A percentile compares a stretch with the other conserved stretches of the same genome.
Evolutionary conservation across 2,113 vertebrate genomes (phyloP).

Genomic region (Centrocercus urophasianus): DNA sequence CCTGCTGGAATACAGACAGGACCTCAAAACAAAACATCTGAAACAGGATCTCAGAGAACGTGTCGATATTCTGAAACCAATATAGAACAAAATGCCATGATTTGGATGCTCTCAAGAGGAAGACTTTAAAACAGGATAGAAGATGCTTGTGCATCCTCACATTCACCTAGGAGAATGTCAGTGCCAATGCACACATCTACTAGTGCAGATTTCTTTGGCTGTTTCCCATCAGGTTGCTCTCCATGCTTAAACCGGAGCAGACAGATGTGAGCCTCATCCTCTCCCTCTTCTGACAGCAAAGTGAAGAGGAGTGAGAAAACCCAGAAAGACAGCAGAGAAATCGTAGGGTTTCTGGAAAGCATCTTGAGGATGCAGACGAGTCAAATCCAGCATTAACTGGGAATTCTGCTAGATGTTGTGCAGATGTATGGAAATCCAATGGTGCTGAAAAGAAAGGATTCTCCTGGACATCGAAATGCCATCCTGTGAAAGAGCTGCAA

Average conservation of each 20-base stretch:
- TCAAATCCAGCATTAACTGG: not conserved
- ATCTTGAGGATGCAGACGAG: not conserved
- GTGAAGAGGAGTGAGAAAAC: not conserved
- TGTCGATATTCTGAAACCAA: not conserved
- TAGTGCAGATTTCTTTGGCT: not conserved
- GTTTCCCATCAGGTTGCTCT: not conserved
- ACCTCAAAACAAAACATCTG: not conserved
- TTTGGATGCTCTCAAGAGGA: not conserved
- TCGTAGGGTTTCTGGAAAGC: not conserved
- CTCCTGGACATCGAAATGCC: not conserved
- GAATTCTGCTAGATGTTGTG: not conserved
- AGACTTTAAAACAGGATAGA: too few relatives aligned
- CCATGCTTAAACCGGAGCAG: not conserved
- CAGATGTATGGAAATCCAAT: not conserved
- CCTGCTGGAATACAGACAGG: not conserved
- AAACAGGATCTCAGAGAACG: not conserved
- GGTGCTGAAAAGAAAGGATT: not conserved
- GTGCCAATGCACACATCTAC: too few relatives aligned
- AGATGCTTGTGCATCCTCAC: not conserved
- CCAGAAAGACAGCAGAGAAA: not conserved
- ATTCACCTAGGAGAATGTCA: not conserved
- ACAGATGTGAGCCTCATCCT: not conserved
- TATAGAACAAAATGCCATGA: not conserved
- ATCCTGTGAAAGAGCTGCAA: rapidly evolving
- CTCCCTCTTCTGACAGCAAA: not conserved